Base-by-base conservation (phyloP, 92 coral and sea anemone genomes). In the Nematostella vectensis region DNA sequence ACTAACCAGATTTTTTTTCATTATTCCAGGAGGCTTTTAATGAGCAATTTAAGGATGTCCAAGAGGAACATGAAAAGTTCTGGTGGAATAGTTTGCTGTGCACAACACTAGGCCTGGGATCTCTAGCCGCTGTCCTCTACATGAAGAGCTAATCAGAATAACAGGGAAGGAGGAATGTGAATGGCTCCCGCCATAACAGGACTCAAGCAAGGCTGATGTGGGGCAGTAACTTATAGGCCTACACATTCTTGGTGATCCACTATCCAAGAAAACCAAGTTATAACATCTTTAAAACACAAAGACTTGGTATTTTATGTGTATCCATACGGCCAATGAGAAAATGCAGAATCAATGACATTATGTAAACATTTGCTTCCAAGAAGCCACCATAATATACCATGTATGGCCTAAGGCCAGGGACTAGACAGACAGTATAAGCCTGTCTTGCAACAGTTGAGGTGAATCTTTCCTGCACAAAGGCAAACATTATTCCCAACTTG, bases 31-130 rank as follows among this genome's bases (percentile, higher is more conserved):
- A 93, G 18, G 82, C 82, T 12, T 87, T 93, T 61, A 64, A 58
- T 47, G 93, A 86, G 45, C 91, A 86, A 38, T 93, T 93, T 38
- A 74, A 80, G 55, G 99, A 93, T 24, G 60, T 47, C 13, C 72
- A 65, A 27, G 81, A 52, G 23, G 99, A 87, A 27, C 74, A 67
- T 39, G 99, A 87, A 24, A 71, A 77, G 39, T 75, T 63, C 63
- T 82, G 95, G 96, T 75, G 96, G 79, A 87, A 87, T 53, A 76
- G 89, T 12, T 43, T 93, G 39, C 63, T 85, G 1, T 85, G 76
- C 37, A 85, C 95, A 11, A 85, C 95, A 2, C 80, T 85, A 26
- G 95, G 95, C 6, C 88, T 85, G 11, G 88, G 95, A 6, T 78
- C 95, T 28, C 30, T 85, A 3, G 95, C 95, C 12, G 69, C 76